These are phyloP conservation scores for Cynocephalus volans DNA, from an alignment of 2,113 vertebrate genomes.

Conservation along the genomic window DNA sequence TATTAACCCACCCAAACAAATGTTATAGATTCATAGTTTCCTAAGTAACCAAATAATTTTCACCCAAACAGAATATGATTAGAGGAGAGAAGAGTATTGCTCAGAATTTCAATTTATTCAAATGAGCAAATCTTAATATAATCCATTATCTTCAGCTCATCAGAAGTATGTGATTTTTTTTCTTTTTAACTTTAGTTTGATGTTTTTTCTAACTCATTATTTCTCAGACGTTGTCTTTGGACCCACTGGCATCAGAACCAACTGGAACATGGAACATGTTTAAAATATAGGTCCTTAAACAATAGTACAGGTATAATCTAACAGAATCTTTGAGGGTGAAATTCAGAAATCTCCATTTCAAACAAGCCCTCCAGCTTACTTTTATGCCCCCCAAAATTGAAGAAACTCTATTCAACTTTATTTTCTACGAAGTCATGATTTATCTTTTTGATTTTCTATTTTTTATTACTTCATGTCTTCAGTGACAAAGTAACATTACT, in stretches of 20 bases:
- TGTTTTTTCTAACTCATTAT: neutral
- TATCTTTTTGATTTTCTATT: neutral
- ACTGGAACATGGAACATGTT: neutral
- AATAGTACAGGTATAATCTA: neutral
- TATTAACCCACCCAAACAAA: neutral
- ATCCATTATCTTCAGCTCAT: neutral
- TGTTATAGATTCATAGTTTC: slow-evolving; percentile 34
- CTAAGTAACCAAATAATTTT: slow-evolving; percentile 48
- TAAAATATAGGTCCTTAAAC: neutral
- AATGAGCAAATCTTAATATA: neutral
- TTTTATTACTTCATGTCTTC: slow-evolving; percentile 35
- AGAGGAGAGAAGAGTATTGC: neutral
- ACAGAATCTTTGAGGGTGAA: neutral
- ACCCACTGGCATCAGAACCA: neutral
- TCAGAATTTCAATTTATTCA: neutral
- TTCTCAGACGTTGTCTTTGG: neutral
- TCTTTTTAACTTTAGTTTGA: neutral
- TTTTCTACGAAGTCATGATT: slow-evolving; percentile 50
- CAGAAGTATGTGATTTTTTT: neutral
- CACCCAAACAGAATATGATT: neutral
- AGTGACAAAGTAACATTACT: neutral
- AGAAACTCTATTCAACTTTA: neutral
- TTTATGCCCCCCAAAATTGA: neutral
- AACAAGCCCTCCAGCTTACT: neutral
- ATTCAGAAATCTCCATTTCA: slow-evolving; percentile 26